Percentiles rank a stretch among this genome's conserved stretches.
Conservation (phyloP, 2,113 vertebrate species). For the Agelaius phoeniceus region DNA sequence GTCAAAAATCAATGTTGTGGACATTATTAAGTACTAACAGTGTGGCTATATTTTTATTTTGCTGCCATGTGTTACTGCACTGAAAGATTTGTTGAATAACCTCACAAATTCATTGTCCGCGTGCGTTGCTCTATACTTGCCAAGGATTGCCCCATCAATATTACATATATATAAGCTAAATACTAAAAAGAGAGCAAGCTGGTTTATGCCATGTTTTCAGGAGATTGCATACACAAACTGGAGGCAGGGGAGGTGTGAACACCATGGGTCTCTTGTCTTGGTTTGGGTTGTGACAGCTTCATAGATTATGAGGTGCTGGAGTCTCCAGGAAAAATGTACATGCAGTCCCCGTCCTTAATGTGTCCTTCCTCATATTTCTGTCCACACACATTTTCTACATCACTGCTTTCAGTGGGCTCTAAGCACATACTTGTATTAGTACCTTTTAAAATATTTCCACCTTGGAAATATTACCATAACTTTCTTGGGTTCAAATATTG, state of each 20-base stretch:
- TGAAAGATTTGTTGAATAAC: neutral
- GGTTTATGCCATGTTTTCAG: neutral
- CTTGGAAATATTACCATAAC: neutral
- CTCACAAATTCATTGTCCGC: neutral
- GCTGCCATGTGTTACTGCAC: neutral
- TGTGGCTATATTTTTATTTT: neutral
- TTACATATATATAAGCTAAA: neutral
- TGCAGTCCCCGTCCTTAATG: neutral
- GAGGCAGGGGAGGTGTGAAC: neutral
- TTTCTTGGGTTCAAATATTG: neutral
- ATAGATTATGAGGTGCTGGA: neutral
- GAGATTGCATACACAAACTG: neutral
- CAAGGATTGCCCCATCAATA: neutral
- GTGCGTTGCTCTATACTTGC: neutral
- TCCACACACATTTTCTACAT: neutral
- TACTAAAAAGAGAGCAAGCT: neutral
- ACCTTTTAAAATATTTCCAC: neutral
- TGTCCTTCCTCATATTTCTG: neutral
- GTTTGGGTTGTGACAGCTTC: neutral
- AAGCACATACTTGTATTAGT: neutral
- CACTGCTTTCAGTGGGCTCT: neutral
- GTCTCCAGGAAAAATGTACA: neutral
- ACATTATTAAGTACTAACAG: neutral
- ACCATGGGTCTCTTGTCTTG: rapidly evolving
- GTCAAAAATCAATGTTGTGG: conserved; percentile 9